A percentile compares a stretch with the other conserved stretches of the same genome.
These are phyloP conservation scores for Eilema depressum DNA, from an alignment of 2,888 invertebrate genomes.

Conservation along the genomic window DNA sequence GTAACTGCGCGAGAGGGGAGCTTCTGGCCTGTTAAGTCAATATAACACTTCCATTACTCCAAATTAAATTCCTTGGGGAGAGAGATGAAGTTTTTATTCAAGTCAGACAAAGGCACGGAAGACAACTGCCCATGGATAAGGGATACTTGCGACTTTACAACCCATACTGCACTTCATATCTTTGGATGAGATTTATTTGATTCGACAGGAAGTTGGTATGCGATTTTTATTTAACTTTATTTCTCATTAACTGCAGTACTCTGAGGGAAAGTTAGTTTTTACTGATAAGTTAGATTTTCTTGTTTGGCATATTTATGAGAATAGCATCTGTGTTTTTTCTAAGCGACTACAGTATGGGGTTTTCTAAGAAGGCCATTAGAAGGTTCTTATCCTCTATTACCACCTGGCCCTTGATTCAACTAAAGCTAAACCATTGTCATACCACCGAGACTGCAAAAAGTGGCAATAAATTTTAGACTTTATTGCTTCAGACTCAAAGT, in stretches of 20 bases:
- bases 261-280: neutral
- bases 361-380: no score
- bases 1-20: conserved; percentile 82
- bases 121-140: conserved; percentile 69
- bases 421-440: no score
- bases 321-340: no score
- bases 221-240: neutral
- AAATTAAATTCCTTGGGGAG: conserved; percentile 87
- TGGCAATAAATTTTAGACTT: no score
- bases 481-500: no score
- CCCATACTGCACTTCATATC: conserved; percentile 48
- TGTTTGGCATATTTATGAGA: no score
- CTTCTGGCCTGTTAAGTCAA: conserved; percentile 87
- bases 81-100: conserved; percentile 85
- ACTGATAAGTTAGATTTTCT: neutral
- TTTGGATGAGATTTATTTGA: conserved; percentile 44
- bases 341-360: no score
- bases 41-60: conserved; percentile 87
- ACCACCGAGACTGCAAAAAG: no score
- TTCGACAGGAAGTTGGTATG: neutral
- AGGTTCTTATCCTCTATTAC: no score
- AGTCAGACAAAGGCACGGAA: conserved; percentile 75
- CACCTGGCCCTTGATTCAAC: no score
- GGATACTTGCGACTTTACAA: conserved; percentile 48
- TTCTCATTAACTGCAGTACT: neutral